Evolutionary conservation across 2,888 invertebrate species (phyloP).

Genomic region (Gisinianus flammeolus): DNA sequence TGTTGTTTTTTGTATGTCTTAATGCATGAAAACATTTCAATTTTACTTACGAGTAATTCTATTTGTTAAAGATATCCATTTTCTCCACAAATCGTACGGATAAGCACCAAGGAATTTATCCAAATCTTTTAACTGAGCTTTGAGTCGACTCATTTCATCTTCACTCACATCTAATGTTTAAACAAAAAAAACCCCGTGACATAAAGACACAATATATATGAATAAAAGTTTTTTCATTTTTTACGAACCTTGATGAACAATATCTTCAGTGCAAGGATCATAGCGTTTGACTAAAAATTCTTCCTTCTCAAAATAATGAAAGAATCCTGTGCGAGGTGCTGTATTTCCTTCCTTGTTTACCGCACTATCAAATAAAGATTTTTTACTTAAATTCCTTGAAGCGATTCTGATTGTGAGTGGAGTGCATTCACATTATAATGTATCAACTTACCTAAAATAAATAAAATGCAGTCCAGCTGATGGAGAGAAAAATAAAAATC

Average conservation of each 20-base stretch:
- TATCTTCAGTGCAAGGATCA: slow-evolving; percentile 79
- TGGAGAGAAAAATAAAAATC: no score
- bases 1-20: no score
- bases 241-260: slow-evolving; percentile 65
- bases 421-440: background rate
- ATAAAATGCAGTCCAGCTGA: slow-evolving; percentile 67
- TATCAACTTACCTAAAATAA: slow-evolving; percentile 75
- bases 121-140: slow-evolving; percentile 72
- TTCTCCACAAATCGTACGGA: slow-evolving; percentile 84
- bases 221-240: no score
- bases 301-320: slow-evolving; percentile 78
- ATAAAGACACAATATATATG: background rate
- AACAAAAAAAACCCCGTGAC: slow-evolving; percentile 21
- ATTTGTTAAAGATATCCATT: slow-evolving; percentile 81
- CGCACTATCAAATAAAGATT: slow-evolving; percentile 64
- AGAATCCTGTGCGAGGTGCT: slow-evolving; percentile 74
- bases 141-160: slow-evolving; percentile 69
- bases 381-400: background rate
- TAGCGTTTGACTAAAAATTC: slow-evolving; percentile 89
- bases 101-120: slow-evolving; percentile 86
- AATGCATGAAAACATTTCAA: background rate
- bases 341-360: slow-evolving; percentile 63
- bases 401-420: background rate
- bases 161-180: slow-evolving; percentile 67
- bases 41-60: slow-evolving; percentile 69